Evolutionary conservation across 1,140 invertebrate genomes (phyloP), one percentile per base, ranked within the genome.

Genomic region (Batillaria attramentaria): DNA sequence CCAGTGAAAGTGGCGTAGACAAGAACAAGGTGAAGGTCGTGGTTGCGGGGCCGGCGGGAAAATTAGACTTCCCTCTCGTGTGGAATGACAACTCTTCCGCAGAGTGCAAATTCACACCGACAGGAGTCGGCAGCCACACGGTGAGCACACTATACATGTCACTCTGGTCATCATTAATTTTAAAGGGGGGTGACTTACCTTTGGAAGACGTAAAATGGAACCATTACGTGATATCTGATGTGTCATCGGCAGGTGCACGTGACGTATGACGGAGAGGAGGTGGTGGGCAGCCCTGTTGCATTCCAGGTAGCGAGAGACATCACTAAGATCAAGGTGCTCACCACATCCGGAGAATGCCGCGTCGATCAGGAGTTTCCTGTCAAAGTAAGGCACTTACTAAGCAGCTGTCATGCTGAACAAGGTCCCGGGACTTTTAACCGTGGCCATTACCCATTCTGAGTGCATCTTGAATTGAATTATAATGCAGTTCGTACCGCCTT

Each of bases 251-350:
- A 85, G 46, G 60, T 89, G 0, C 81, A 83, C 41, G 84, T 84
- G 2, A 80, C 83, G 37, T 84, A 85, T 60, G 84, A 87, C 20
- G 85, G 82, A 0, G 84, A 85, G 60, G 87, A 87, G 57, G 82
- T 88, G 33, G 65, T 77, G 33, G 84, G 86, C 4, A 85, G 87
- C 81, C 87, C 87, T 1, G 69, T 85, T 16, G 65, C 39, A 20
- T 81, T 84, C 70, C 74, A 33, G 33, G 83, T 83, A 0, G 43
- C 37, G 6, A 60, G 62, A 0, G 83, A 84, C 75, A 24, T 79
- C 24, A 81, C 76, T 8, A 83, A 79, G 46, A 69, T 83, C 68
- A 78, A 78, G 35, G 57, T 84, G 39, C 41, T 73, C 31, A 50
- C 69, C 2, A 28, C 46, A 18, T 46, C 69, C 4, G 66, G 54